Evolutionary conservation across 2,113 vertebrate species (phyloP), one percentile per base, ranked within the genome.

Genomic region (Origma solitaria): DNA sequence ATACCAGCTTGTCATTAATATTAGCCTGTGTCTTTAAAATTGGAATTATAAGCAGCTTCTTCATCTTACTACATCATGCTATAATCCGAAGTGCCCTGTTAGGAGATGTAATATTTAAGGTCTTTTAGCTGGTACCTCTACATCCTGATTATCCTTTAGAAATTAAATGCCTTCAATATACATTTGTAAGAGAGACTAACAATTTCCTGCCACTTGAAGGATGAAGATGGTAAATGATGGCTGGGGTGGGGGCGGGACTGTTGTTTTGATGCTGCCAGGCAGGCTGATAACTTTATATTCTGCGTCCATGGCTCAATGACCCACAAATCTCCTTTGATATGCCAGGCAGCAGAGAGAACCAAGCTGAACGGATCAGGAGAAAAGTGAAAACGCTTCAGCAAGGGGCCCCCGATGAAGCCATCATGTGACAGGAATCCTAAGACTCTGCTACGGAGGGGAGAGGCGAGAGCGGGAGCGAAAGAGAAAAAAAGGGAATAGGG

Each of bases 311-410:
- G 98, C 98, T 99, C 98, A 91, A 88, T 99, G 99, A 99, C 99
- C 99, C 98, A 97, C 98, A 99, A 98, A 99, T 99, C 99, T 98
- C 98, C 98, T 99, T 99, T 99, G 99, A 99, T 99, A 99, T 98
- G 98, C 98, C 99, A 98, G 98, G 98, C 98, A 98, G 98, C 98
- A 98, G 98, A 98, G 97, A 98, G 98, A 98, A 96, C 98, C 98
- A 98, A 98, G 98, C 98, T 98, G 98, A 98, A 98, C 98, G 98
- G 98, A 97, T 98, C 97, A 97, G 96, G 97, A 97, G 97, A 88
- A 86, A 76, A 97, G 95, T 73, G 96, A 95, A 97, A 97, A 96
- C 21, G 73, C 92, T 97, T 58, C 96, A 96, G 95, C 86, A 94
- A 94, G 95, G 92, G 93, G 94, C 88, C 95, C 96, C 91, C 94